Evolutionary conservation across 1,140 invertebrate genomes (phyloP), one percentile per base, ranked within the genome.

Genomic region (Penaeus indicus): DNA sequence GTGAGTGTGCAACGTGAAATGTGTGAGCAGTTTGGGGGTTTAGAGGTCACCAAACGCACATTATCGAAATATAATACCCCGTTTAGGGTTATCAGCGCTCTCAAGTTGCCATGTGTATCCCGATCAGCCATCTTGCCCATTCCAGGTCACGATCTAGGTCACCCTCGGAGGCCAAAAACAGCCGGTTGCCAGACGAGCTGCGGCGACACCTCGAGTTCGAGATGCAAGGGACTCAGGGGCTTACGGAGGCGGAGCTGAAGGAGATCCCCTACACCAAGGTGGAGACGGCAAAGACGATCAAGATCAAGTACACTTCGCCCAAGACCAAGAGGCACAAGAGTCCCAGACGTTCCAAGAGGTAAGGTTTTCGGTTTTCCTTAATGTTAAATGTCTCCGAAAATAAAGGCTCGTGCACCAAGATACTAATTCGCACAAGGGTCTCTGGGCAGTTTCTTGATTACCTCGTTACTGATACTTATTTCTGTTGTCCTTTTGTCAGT

Each of bases 231-330:
- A 97, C 97, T 0, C 94, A 95, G 27, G 97, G 96, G 63, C 96
- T 98, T 96, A 96, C 96, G 77, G 96, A 97, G 91, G 96, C 96
- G 89, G 97, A 98, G 92, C 94, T 98, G 7, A 94, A 95, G 91
- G 97, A 98, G 93, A 98, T 98, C 91, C 96, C 97, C 5, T 99
- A 98, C 92, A 97, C 97, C 4, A 96, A 97, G 84, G 97, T 98
- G 4, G 94, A 95, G 92, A 94, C 94, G 90, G 93, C 90, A 16
- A 90, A 89, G 79, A 90, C 91, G 61, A 79, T 91, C 61, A 92
- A 92, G 80, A 90, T 91, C 32, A 90, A 92, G 86, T 91, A 89
- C 81, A 72, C 81, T 22, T 85, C 85, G n/a, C 77, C 86, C 86
- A 77, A 91, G 91, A 72, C 90, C 89, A 91, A 91, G 82, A 80